These are phyloP conservation scores for Tolmerus cingulatus DNA, from an alignment of 2,888 invertebrate species.

Conservation along the genomic window DNA sequence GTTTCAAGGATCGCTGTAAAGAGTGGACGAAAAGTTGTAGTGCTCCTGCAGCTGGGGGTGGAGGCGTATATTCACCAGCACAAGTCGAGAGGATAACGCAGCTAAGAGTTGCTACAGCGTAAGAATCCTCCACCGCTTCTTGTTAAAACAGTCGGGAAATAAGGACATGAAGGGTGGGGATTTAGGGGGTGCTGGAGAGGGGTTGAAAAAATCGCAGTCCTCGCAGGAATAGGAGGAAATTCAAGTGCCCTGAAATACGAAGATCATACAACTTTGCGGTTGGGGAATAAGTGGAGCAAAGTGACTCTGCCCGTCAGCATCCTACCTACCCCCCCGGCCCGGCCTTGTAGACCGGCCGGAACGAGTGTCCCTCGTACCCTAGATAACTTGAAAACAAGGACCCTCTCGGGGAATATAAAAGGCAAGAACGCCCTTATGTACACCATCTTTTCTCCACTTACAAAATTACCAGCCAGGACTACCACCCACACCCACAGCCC, in stretches of 20 bases:
- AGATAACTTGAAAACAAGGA: constrained; percentile 36
- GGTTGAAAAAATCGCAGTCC: constrained; percentile 7
- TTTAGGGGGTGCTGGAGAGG: not conserved
- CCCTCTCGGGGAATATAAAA: constrained; percentile 23
- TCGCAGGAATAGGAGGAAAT: constrained; percentile 17
- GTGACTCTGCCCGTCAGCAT: not conserved
- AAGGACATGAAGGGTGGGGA: not conserved
- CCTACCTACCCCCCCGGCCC: not conserved
- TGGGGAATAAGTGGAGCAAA: constrained; percentile 33
- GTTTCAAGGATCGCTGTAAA: not conserved
- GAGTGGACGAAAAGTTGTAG: not conserved
- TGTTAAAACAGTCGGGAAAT: not conserved
- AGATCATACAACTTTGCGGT: constrained; percentile 41
- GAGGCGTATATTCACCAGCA: not conserved
- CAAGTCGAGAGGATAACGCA: constrained; percentile 9
- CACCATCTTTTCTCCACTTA: constrained; percentile 28
- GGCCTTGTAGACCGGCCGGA: not conserved
- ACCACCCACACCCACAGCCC: too few species aligned
- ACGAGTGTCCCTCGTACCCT: constrained; percentile 10
- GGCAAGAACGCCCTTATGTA: constrained; percentile 23
- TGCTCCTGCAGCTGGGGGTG: not conserved
- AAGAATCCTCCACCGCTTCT: not conserved
- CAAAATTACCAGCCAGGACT: not conserved
- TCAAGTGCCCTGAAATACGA: constrained; percentile 36
- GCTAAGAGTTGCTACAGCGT: constrained; percentile 11